Percentiles rank a stretch among this genome's conserved stretches.
Evolutionary conservation across 2,113 vertebrate genomes (phyloP).

Genomic region (Brachyistius frenatus): DNA sequence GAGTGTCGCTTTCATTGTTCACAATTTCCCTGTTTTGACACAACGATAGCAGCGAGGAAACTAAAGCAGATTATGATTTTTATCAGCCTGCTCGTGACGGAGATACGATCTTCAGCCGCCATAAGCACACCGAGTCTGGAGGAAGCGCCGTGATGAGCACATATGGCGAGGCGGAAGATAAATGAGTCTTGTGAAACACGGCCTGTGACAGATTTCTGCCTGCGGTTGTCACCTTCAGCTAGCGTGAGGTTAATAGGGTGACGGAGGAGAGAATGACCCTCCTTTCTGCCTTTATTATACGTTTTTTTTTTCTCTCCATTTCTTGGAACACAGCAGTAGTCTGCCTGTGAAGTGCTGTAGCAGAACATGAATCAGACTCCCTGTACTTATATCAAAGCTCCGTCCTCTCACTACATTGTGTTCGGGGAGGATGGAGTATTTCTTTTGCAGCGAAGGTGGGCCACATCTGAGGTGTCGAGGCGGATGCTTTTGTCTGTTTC

Average conservation of each 20-base stretch:
- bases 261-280: constrained; percentile 44
- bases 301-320: constrained; percentile 31
- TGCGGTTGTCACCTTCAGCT: constrained; percentile 68
- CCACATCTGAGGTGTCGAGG: constrained; percentile 45
- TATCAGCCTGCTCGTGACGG: constrained; percentile 28
- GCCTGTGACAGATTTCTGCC: constrained; percentile 57
- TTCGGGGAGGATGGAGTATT: constrained; percentile 51
- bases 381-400: constrained; percentile 57
- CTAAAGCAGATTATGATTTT: constrained; percentile 24
- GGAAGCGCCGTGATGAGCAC: constrained; percentile 58
- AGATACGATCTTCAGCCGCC: constrained; percentile 54
- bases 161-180: constrained; percentile 64
- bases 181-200: constrained; percentile 63
- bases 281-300: constrained; percentile 1
- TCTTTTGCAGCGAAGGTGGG: constrained; percentile 55
- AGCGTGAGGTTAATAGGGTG: constrained; percentile 66
- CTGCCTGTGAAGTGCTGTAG: constrained; percentile 31
- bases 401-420: constrained; percentile 59
- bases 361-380: constrained; percentile 59
- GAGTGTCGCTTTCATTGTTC: neutral
- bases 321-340: constrained; percentile 27
- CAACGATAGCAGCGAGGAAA: neutral
- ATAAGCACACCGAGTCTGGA: constrained; percentile 30
- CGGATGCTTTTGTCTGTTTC: constrained; percentile 66
- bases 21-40: constrained; percentile 1